A percentile compares a stretch with the other conserved stretches of the same genome.
These are phyloP conservation scores for Eptatretus atami DNA, from an alignment of 2,797 vertebrate genomes.

Conservation along the genomic window DNA sequence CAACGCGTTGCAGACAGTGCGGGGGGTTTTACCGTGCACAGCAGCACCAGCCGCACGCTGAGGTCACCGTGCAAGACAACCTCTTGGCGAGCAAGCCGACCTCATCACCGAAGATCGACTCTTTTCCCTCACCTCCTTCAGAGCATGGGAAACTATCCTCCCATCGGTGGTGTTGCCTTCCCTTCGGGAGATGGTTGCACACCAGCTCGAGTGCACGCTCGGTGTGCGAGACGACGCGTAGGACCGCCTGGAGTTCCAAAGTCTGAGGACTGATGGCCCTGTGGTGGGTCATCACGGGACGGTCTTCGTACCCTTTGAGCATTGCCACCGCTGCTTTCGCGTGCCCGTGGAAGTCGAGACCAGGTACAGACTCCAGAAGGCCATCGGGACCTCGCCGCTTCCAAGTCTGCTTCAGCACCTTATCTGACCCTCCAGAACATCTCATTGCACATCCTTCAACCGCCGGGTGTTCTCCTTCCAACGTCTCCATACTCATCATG, in stretches of 20 bases:
- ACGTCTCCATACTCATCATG: conserved; percentile 95
- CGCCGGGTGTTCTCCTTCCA: conserved; percentile 82
- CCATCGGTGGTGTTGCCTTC: too few species aligned
- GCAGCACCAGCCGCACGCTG: conserved; percentile 63
- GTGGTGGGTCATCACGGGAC: conserved; percentile 89
- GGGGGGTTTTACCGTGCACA: conserved; percentile 71
- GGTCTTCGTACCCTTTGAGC: too few species aligned
- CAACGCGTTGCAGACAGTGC: conserved; percentile 33
- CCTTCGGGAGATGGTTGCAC: too few species aligned
- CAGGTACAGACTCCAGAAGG: too few species aligned
- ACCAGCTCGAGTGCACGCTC: conserved; percentile 82
- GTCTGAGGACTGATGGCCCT: conserved; percentile 82
- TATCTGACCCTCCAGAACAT: too few species aligned
- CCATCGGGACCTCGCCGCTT: too few species aligned
- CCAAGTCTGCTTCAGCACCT: too few species aligned
- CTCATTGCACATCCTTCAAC: conserved; percentile 98
- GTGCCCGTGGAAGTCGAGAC: too few species aligned
- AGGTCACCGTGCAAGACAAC: conserved; percentile 65
- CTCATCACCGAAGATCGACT: too few species aligned
- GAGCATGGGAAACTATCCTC: too few species aligned
- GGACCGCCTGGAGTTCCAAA: conserved; percentile 74
- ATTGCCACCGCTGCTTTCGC: too few species aligned
- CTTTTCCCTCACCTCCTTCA: too few species aligned
- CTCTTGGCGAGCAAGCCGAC: conserved; percentile 88
- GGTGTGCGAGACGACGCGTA: conserved; percentile 89